Base-by-base conservation (phyloP, 1,140 invertebrate genomes). In the Armadillidium nasatum region DNA sequence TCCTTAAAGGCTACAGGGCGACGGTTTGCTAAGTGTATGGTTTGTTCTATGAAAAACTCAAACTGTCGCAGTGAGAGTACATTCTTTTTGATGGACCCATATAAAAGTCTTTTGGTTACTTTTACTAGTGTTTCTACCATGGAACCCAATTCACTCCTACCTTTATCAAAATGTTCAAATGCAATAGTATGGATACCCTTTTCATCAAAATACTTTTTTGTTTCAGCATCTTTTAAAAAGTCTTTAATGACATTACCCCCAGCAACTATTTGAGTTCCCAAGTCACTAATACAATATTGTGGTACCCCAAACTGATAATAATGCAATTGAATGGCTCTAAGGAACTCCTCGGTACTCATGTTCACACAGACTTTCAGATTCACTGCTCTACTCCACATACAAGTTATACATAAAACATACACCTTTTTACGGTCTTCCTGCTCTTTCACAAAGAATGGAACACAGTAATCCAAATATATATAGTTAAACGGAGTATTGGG, bases 91-190 rank as follows among this genome's bases (percentile, higher is more conserved):
- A 74, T 50, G 7, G 73, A 15, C 0, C 73, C 73, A 50, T 66
- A 67, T 7, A 74, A 54, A 6, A 74, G 21, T 10, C 73, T 2
- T 60, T 67, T 67, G 0, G 44, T 43, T 22, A 15, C n/a, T 23
- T 74, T 74, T n/a, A 74, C 73, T 10, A 44, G 60, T n/a, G n/a
- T 33, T 74, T 74, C 73, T n/a, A 74, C 50, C 9, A 66, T 7
- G 0, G 50, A 66, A 23, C 73, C 73, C 0, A 74, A 21, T 19
- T 54, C 45, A 33, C 54, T 74, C 13, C 33, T 9, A 7, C 73
- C 73, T 43, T 74, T 74, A 67, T 44, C 46, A 67, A 54, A 74
- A n/a, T 74, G 73, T 0, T 60, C 46, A 33, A 66, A 74, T 0
- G 7, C 19, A 0, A 74, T 3, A 6, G 73, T 44, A 7, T 15